phyloP scores from a whole-genome alignment of 1,140 invertebrate genomes.

The Camponotus vicinus region DNA sequence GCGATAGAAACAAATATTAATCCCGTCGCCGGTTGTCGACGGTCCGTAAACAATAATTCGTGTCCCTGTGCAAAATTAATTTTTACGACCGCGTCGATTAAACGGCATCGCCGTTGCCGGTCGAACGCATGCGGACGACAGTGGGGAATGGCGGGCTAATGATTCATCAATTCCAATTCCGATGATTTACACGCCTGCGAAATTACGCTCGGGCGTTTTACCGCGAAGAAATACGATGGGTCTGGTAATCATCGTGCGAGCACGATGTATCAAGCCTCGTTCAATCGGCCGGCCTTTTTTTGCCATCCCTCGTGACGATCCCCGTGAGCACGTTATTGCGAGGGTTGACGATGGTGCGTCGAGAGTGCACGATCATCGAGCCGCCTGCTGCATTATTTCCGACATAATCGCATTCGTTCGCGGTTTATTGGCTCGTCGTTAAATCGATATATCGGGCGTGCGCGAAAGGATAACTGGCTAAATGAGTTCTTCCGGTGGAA shows the following conservation, averaged over 20 bases:
- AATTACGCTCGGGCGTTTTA: slow-evolving; percentile 52
- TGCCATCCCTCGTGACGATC: neutral
- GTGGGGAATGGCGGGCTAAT: slow-evolving; percentile 15
- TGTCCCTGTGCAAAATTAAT: slow-evolving; percentile 51
- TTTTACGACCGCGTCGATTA: slow-evolving; percentile 60
- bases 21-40: neutral
- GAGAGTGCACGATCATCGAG: slow-evolving; percentile 24
- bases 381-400: slow-evolving; percentile 67
- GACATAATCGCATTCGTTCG: slow-evolving; percentile 70
- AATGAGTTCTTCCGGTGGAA: slow-evolving; percentile 48
- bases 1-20: slow-evolving; percentile 53
- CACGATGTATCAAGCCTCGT: slow-evolving; percentile 32
- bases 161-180: slow-evolving; percentile 62
- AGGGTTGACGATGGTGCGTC: neutral
- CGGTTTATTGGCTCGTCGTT: slow-evolving; percentile 60
- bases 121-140: slow-evolving; percentile 1
- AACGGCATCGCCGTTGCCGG: slow-evolving; percentile 21
- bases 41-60: slow-evolving; percentile 52
- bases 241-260: slow-evolving; percentile 46
- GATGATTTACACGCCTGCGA: slow-evolving; percentile 53
- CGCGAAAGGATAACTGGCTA: slow-evolving; percentile 43
- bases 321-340: slow-evolving; percentile 56
- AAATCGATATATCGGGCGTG: slow-evolving; percentile 45
- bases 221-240: slow-evolving; percentile 58
- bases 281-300: slow-evolving; percentile 26